These are phyloP conservation scores for Tragelaphus scriptus DNA, from an alignment of 2,113 vertebrate genomes.

Conservation along the genomic window DNA sequence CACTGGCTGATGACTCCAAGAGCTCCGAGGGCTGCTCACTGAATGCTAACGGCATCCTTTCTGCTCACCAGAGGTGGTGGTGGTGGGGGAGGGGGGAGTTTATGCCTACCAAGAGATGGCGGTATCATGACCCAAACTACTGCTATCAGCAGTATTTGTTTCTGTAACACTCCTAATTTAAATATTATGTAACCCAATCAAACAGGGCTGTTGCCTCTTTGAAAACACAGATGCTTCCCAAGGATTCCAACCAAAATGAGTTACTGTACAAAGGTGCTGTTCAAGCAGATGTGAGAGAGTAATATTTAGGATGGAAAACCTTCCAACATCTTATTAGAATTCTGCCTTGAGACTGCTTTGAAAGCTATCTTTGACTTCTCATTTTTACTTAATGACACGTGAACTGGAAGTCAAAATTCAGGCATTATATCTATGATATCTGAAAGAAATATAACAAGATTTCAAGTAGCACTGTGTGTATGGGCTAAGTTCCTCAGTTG, in stretches of 20 bases:
- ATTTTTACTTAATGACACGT: neutral
- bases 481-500: neutral
- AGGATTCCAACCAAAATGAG: neutral
- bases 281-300: neutral
- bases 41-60: rapidly evolving
- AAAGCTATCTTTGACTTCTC: neutral
- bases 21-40: neutral
- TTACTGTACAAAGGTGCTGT: neutral
- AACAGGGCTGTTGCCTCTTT: neutral
- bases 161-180: neutral
- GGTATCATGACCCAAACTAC: neutral
- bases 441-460: neutral
- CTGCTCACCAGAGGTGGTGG: neutral
- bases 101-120: neutral
- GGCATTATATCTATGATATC: neutral
- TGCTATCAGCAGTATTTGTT: neutral
- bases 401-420: neutral
- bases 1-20: rapidly evolving
- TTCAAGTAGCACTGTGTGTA: neutral
- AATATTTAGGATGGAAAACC: neutral
- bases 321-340: neutral
- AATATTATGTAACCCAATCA: neutral
- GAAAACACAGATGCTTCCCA: neutral
- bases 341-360: neutral
- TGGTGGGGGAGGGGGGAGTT: neutral